Conservation (phyloP, 1,140 invertebrate genomes). For the Xylocopa sonorina region DNA sequence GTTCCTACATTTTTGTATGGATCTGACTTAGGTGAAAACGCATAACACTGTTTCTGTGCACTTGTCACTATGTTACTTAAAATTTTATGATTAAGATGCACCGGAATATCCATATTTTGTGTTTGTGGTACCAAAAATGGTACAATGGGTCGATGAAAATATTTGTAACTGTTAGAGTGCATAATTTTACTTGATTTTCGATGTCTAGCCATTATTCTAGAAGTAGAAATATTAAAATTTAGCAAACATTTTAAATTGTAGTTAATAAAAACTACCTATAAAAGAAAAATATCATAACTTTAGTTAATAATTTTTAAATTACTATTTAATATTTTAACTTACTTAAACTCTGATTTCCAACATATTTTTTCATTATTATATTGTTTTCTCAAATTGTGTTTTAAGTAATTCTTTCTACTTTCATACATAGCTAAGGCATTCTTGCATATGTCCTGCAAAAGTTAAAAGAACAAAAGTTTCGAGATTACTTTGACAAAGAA, state of each 20-base stretch:
- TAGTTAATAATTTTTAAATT: not conserved
- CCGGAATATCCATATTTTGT: slow-evolving; percentile 59
- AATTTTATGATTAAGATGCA: slow-evolving; percentile 55
- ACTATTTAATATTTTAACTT: slow-evolving; percentile 15
- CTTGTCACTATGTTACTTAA: slow-evolving; percentile 36
- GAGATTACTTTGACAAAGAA: not conserved
- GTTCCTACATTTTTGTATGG: slow-evolving; percentile 78
- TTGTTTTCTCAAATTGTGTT: not conserved
- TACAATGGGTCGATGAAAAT: slow-evolving; percentile 69
- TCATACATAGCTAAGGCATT: not conserved
- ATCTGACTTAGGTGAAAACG: slow-evolving; percentile 27
- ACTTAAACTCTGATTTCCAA: slow-evolving; percentile 25
- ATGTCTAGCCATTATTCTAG: slow-evolving; percentile 42
- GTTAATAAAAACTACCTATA: too few species aligned
- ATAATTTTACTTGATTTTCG: slow-evolving; percentile 6
- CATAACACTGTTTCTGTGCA: slow-evolving; percentile 40
- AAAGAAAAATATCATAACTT: not conserved
- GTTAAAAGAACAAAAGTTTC: not conserved
- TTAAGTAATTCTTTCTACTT: not conserved
- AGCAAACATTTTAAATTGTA: too few species aligned
- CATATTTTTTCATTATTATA: slow-evolving; percentile 2
- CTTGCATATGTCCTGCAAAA: slow-evolving; percentile 11
- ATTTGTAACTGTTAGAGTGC: slow-evolving; percentile 54
- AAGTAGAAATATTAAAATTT: slow-evolving; percentile 22
- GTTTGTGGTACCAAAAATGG: slow-evolving; percentile 69